Evolutionary conservation across 2,797 vertebrate genomes (phyloP), one percentile per base, ranked within the genome.

Genomic region (Toxotes lorentzi): DNA sequence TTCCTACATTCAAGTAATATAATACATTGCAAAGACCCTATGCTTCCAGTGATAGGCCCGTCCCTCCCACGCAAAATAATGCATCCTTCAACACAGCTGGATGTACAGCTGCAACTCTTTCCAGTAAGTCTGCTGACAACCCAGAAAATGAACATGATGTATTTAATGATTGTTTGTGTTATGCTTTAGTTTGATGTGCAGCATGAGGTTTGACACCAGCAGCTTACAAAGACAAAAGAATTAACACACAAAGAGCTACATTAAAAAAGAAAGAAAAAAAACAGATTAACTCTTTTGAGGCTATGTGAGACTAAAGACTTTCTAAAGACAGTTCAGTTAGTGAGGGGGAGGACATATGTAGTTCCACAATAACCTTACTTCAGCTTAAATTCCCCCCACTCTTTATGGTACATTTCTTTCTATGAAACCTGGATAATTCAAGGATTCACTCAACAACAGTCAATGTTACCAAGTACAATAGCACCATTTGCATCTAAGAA

Each of bases 1-100:
- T 90, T 93, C 92, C 92, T 93, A 95, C 89, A 95, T 96, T 97
- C 95, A 97, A 97, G 95, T 97, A 96, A 94, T 92, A 93, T 89
- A 65, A 92, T 88, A 95, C 79, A 95, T 83, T 72, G 74, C 34
- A 81, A 67, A 72, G 65, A 70, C 41, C 32, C 34, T 62, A 67
- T 63, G 59, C 21, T 83, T 86, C 86, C 48, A 78, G 51, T 57
- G 24, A 76, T 82, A 84, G 74, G 38, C 51, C 78, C 61, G 19
- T 57, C 41, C 58, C 48, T 59, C 60, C 60, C 12, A 76, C 30
- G 63, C 30, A 82, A 73, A 64, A 85, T 6, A 32, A 93, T 92
- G 95, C 92, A 89, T 93, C 92, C 64, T 84, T 85, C 68, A 79
- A 75, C 30, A 85, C 23, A 75, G 35, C 62, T 5, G 60, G 1